Conservation (phyloP, 2,113 vertebrate species). For the Sitta europaea region DNA sequence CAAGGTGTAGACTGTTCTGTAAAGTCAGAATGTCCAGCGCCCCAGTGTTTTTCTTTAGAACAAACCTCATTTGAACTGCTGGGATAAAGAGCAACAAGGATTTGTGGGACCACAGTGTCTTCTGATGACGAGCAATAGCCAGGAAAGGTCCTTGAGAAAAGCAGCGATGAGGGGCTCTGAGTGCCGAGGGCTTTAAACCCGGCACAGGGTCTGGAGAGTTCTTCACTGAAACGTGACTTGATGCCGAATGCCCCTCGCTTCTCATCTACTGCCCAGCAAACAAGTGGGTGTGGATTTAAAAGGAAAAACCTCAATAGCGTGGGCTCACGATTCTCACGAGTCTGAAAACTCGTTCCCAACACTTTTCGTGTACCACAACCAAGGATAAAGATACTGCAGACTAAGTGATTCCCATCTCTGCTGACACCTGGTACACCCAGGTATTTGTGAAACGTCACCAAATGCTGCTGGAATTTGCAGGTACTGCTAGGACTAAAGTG, state of each 20-base stretch:
- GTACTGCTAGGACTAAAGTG: not conserved
- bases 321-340: not conserved
- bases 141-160: not conserved
- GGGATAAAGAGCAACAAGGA: not conserved
- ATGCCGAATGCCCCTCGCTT: not conserved
- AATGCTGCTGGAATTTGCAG: not conserved
- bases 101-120: not conserved
- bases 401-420: not conserved
- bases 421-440: not conserved
- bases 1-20: not conserved
- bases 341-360: not conserved
- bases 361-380: not conserved
- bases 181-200: not conserved
- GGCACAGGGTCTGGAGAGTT: not conserved
- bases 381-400: not conserved
- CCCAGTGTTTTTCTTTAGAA: not conserved
- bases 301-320: not conserved
- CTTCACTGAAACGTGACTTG: not conserved
- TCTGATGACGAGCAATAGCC: not conserved
- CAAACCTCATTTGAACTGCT: not conserved
- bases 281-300: not conserved
- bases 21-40: not conserved
- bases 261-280: not conserved
- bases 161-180: not conserved
- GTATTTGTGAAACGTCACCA: not conserved